Percentiles rank a stretch among this genome's conserved stretches.
Conservation (phyloP, 2,113 vertebrate species). For the Elephas maximus region DNA sequence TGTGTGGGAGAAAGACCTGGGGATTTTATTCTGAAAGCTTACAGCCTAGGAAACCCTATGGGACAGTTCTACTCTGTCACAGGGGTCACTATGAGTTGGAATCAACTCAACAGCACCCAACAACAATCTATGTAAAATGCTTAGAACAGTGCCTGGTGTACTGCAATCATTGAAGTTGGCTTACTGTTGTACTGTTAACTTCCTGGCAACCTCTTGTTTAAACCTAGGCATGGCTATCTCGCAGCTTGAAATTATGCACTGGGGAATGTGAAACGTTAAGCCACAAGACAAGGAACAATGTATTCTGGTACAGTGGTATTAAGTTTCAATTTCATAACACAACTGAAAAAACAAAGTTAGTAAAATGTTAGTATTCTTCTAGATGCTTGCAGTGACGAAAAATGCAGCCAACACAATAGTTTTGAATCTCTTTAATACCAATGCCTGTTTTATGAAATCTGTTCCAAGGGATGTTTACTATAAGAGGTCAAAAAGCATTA, state of each 20-base stretch:
- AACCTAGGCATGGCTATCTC: background rate
- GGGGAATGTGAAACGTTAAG: constrained; percentile 23
- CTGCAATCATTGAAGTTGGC: background rate
- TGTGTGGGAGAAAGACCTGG: background rate
- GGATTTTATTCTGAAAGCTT: background rate
- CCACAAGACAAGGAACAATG: constrained; percentile 35
- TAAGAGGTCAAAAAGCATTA: background rate
- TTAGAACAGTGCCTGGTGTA: background rate
- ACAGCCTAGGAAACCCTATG: background rate
- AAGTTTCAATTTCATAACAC: constrained; percentile 76
- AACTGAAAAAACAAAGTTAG: constrained; percentile 72
- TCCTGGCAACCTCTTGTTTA: constrained; percentile 45
- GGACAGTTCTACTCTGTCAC: background rate
- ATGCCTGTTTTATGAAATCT: background rate
- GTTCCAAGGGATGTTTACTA: background rate
- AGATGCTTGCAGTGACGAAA: constrained; percentile 39
- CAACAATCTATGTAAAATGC: background rate
- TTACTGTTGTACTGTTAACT: background rate
- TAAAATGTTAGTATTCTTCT: constrained; percentile 52
- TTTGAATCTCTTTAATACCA: background rate
- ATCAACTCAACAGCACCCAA: background rate
- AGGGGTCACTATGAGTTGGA: background rate
- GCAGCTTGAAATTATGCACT: constrained; percentile 32
- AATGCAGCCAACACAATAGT: constrained; percentile 2
- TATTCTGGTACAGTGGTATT: constrained; percentile 54